Conservation (phyloP, 2,888 invertebrate species). For the Chesias legatella region DNA sequence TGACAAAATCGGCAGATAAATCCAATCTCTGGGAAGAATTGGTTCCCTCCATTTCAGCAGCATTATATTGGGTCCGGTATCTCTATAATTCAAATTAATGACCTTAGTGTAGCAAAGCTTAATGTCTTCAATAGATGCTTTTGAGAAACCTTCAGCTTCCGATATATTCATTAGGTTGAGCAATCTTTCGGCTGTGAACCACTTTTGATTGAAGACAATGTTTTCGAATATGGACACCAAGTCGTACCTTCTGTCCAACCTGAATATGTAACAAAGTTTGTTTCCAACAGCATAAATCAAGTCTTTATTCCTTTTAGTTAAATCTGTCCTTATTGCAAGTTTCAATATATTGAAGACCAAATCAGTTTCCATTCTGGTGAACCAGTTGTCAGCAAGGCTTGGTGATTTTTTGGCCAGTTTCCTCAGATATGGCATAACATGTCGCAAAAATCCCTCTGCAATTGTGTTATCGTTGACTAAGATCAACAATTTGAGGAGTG, state of each 20-base stretch:
- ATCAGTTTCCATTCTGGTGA: constrained; percentile 82
- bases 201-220: constrained; percentile 82
- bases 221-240: constrained; percentile 79
- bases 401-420: constrained; percentile 52
- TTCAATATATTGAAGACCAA: constrained; percentile 76
- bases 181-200: constrained; percentile 79
- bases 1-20: constrained; percentile 85
- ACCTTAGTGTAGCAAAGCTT: constrained; percentile 66
- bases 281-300: constrained; percentile 79
- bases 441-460: constrained; percentile 58
- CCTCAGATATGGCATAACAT: constrained; percentile 61
- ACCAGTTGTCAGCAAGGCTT: constrained; percentile 80
- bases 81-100: constrained; percentile 53
- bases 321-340: constrained; percentile 50
- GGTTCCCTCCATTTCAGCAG: constrained; percentile 80
- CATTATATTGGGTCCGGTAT: constrained; percentile 58
- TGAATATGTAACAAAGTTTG: constrained; percentile 81
- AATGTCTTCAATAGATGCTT: constrained; percentile 57
- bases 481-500: constrained; percentile 57
- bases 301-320: constrained; percentile 69
- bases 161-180: constrained; percentile 76
- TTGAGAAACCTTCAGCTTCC: constrained; percentile 63
- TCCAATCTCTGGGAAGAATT: constrained; percentile 89
- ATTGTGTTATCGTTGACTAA: constrained; percentile 52
- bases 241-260: constrained; percentile 79